Evolutionary conservation across 2,113 vertebrate species (phyloP), one percentile per base, ranked within the genome.

Genomic region (Hippolais icterina): DNA sequence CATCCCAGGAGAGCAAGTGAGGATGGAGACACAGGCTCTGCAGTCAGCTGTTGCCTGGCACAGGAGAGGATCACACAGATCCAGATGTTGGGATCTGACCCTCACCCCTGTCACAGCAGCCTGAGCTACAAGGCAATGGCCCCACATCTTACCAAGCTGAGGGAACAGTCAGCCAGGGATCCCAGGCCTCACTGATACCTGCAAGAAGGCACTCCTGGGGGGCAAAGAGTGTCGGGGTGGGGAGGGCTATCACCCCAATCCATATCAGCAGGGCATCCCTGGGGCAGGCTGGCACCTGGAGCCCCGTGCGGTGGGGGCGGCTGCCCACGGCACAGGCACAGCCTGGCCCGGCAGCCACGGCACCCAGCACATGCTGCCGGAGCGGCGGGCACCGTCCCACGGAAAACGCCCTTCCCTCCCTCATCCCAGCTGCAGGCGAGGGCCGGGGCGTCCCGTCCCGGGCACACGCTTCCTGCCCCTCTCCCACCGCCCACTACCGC

Each of bases 391-490:
- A 37, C 52, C n/a, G 24, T 77, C 85, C 60, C 39, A 66, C 47
- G 6, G 46, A 85, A 41, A 78, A 6, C 10, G 47, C 47, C 47
- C 56, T 53, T 39, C 37, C 52, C 28, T 33, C 37, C 44, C 27
- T 46, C 75, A 68, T 12, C 81, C 25, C 69, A 46, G 75, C 84
- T 77, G 64, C 35, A 6, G 76, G 89, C 41, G 17, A 74, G 87
- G 54, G 77, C 83, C 52, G 42, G 46, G 57, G 77, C 18, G 2
- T 41, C 87, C 83, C 24, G 35, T 61, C 46, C 69, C 12, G 15
- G 61, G 53, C 52, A 46, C 57, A 71, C 41, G 44, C 77, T 94
- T 94, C 90, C 90, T 95, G 90, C 70, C 75, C 86, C 89, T 93
- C 80, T 93, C 91, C 89, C 11, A 0, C 92, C 95, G 81, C 95